phyloP scores from a whole-genome alignment of 2,888 invertebrate species.

The Calameuta idolon region DNA sequence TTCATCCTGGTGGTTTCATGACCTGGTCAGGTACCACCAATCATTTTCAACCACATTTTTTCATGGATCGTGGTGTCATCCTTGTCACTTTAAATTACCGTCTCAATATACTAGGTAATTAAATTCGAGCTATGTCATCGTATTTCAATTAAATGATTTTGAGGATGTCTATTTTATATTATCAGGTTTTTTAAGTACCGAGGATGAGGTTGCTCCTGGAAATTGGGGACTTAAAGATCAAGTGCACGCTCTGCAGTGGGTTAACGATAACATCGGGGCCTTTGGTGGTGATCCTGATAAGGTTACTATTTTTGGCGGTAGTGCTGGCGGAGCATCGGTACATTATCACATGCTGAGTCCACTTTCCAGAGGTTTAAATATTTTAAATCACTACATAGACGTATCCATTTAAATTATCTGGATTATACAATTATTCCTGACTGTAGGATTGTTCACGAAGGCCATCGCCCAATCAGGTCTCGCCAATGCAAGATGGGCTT shows the following conservation, averaged over 20 bases:
- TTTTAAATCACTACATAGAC: not conserved
- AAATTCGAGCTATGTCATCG: not conserved
- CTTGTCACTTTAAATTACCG: slow-evolving; percentile 54
- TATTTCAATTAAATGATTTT: not conserved
- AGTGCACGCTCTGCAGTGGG: slow-evolving; percentile 14
- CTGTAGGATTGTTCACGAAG: slow-evolving; percentile 26
- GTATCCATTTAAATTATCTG: not conserved
- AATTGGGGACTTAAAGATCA: slow-evolving; percentile 24
- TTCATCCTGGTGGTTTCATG: slow-evolving; percentile 51
- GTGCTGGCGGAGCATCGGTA: slow-evolving; percentile 19
- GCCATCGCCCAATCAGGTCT: slow-evolving; percentile 27
- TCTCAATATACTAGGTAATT: slow-evolving; percentile 51
- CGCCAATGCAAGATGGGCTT: slow-evolving; percentile 21
- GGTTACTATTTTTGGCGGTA: slow-evolving; percentile 19
- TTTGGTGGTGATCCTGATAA: slow-evolving; percentile 18
- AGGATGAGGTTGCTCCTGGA: slow-evolving; percentile 19
- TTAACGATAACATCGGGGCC: slow-evolving; percentile 15
- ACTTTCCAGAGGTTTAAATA: slow-evolving; percentile 10
- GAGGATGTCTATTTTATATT: not conserved
- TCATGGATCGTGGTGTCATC: slow-evolving; percentile 49
- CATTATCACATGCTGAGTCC: slow-evolving; percentile 22
- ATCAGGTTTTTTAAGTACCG: slow-evolving; percentile 20
- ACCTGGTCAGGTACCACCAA: slow-evolving; percentile 42
- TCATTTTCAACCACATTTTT: slow-evolving; percentile 47
- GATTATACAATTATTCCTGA: not conserved